phyloP scores from a whole-genome alignment of 2,888 invertebrate species.

The Pomacea canaliculata region DNA sequence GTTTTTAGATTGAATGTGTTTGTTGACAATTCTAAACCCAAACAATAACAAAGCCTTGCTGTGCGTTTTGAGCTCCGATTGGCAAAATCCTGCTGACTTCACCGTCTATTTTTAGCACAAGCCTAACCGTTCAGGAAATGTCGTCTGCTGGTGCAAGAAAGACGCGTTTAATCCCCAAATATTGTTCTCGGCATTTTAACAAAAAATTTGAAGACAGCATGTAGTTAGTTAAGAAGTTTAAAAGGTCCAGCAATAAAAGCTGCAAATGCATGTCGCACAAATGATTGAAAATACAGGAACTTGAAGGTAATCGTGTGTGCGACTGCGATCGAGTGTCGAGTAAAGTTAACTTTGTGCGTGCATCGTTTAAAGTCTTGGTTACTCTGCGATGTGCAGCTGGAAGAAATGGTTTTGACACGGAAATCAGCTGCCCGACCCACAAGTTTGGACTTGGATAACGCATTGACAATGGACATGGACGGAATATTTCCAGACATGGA shows the following conservation, averaged over 20 bases:
- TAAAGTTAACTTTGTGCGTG: not conserved
- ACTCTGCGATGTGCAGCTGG: slow-evolving; percentile 47
- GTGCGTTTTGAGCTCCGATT: slow-evolving; percentile 6
- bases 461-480: slow-evolving; percentile 57
- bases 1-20: not conserved
- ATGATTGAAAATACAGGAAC: too few species aligned
- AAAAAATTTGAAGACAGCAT: too few species aligned
- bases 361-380: too few species aligned
- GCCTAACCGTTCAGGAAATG: slow-evolving; percentile 14
- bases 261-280: too few species aligned
- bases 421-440: slow-evolving; percentile 49
- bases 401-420: slow-evolving; percentile 43
- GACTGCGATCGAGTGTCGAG: too few species aligned
- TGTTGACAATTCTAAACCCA: not conserved
- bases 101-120: slow-evolving; percentile 23
- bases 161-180: not conserved
- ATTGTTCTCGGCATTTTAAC: too few species aligned
- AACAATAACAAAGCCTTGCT: slow-evolving; percentile 18
- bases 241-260: too few species aligned
- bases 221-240: too few species aligned
- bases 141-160: slow-evolving; percentile 14
- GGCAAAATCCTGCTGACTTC: slow-evolving; percentile 23
- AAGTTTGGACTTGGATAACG: slow-evolving; percentile 59
- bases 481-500: slow-evolving; percentile 44
- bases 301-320: too few species aligned